Evolutionary conservation across 2,797 vertebrate species (phyloP).

Genomic region (Eulemur albifrons): DNA sequence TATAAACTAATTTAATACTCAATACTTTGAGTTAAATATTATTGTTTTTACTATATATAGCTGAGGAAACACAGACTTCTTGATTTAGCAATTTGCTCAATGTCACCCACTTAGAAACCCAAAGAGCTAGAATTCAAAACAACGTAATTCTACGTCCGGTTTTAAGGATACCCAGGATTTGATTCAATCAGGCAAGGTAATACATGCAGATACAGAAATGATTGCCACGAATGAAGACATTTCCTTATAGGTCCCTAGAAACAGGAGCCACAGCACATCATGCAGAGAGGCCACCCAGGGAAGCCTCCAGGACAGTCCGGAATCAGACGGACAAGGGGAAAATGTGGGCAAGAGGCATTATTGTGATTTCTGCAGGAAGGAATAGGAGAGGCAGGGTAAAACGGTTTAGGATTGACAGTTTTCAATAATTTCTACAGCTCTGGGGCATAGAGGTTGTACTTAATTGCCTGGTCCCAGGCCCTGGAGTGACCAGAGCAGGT

Average conservation of each 20-base stretch:
- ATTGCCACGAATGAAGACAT: not conserved
- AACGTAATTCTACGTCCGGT: not conserved
- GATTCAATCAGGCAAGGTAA: not conserved
- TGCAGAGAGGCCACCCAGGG: fast-evolving
- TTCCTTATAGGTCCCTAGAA: not conserved
- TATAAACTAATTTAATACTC: not conserved
- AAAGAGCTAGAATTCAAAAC: not conserved
- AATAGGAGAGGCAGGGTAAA: not conserved
- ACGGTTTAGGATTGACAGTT: not conserved
- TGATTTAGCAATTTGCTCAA: not conserved
- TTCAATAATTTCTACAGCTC: not conserved
- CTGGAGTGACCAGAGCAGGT: not conserved
- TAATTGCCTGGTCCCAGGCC: fast-evolving
- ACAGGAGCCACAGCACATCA: not conserved
- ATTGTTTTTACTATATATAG: not conserved
- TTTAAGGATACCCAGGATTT: not conserved
- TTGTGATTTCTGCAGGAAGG: not conserved
- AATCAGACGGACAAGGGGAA: not conserved
- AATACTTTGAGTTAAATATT: not conserved
- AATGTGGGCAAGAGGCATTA: not conserved
- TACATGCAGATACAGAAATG: not conserved
- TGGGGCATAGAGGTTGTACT: not conserved
- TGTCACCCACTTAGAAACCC: not conserved
- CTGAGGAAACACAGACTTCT: not conserved
- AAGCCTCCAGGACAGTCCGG: not conserved